A percentile compares a stretch with the other conserved stretches of the same genome.
phyloP scores from a whole-genome alignment of 2,113 vertebrate species.

The Catharus minimus region DNA sequence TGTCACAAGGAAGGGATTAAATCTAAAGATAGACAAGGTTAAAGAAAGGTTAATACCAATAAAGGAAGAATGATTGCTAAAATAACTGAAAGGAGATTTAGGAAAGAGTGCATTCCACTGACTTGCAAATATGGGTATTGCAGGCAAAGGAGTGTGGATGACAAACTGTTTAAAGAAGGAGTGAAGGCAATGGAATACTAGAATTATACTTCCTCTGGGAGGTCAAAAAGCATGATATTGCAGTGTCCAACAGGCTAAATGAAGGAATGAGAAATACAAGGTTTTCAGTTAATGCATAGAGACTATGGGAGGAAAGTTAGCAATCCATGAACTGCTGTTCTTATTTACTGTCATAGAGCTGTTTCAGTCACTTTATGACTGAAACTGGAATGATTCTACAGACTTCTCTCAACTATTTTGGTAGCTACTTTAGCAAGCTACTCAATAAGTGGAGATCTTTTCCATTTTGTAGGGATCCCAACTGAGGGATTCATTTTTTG shows the following conservation, averaged over 20 bases:
- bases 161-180: conserved; percentile 51
- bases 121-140: conserved; percentile 9
- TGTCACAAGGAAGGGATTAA: conserved; percentile 24
- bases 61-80: conserved; percentile 56
- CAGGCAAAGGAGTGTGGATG: conserved; percentile 17
- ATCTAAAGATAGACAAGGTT: conserved; percentile 41
- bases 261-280: neutral
- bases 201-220: conserved; percentile 31
- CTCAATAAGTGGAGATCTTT: neutral
- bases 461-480: neutral
- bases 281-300: neutral
- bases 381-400: neutral
- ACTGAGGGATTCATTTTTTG: neutral
- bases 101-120: conserved; percentile 25
- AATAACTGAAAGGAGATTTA: conserved; percentile 41
- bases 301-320: neutral
- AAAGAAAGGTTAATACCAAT: conserved; percentile 62
- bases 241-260: neutral
- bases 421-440: neutral
- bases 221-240: conserved; percentile 17
- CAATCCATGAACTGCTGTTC: neutral
- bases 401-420: neutral
- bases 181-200: neutral
- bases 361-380: neutral
- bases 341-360: neutral